These are phyloP conservation scores for Datnioides undecimradiatus DNA, from an alignment of 2,113 vertebrate species.

Conservation along the genomic window DNA sequence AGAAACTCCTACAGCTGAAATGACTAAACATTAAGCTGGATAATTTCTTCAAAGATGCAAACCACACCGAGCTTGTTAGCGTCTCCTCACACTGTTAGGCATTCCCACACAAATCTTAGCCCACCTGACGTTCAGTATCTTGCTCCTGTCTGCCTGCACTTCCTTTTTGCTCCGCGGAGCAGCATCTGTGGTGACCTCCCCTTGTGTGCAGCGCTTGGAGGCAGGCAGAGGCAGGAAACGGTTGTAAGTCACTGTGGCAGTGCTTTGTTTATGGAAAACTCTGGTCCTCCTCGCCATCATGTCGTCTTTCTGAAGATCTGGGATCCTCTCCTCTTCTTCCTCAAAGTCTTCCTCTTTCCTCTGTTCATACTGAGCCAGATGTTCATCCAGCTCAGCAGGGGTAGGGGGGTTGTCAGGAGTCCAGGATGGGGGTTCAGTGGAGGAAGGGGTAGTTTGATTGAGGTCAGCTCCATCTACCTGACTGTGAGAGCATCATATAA, in stretches of 20 bases:
- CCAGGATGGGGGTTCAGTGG: constrained; percentile 34
- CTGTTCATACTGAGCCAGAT: constrained; percentile 71
- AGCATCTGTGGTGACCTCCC: constrained; percentile 50
- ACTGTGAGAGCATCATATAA: constrained; percentile 64
- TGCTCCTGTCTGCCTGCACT: constrained; percentile 47
- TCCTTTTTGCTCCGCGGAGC: constrained; percentile 49
- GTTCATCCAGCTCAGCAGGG: constrained; percentile 70
- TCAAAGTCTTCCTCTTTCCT: constrained; percentile 71
- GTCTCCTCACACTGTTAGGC: constrained; percentile 37
- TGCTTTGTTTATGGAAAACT: constrained; percentile 76
- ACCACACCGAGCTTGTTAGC: constrained; percentile 59
- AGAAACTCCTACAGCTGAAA: constrained; percentile 60
- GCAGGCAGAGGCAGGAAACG: constrained; percentile 79
- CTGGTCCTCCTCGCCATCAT: constrained; percentile 83
- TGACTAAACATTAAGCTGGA: constrained; percentile 27
- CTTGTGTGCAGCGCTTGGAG: constrained; percentile 55
- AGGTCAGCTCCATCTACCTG: constrained; percentile 47
- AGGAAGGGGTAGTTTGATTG: constrained; percentile 14
- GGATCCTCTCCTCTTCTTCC: constrained; percentile 77
- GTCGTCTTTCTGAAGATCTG: constrained; percentile 84
- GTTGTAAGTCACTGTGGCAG: constrained; percentile 47
- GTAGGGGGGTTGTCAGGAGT: constrained; percentile 24
- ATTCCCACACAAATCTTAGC: constrained; percentile 47
- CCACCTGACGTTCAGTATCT: constrained; percentile 68
- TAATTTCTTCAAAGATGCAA: constrained; percentile 32